These are phyloP conservation scores for Cyrtodaria siliqua DNA, from an alignment of 2,888 invertebrate genomes.

Conservation along the genomic window DNA sequence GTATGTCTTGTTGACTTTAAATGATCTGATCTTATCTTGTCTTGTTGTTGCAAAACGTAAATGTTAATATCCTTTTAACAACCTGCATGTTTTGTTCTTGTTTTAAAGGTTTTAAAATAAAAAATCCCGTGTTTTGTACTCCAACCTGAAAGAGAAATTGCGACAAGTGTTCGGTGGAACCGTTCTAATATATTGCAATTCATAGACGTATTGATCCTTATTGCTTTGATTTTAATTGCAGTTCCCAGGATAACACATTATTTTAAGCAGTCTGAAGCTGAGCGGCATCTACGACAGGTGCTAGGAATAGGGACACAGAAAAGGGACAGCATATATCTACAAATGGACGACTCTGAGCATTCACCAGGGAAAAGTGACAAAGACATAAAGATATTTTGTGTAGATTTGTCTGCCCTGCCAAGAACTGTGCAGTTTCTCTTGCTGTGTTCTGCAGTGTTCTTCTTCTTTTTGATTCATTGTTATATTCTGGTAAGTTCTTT, in stretches of 20 bases:
- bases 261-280: slow-evolving; percentile 22
- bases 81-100: too few species aligned
- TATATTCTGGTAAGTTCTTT: slow-evolving; percentile 90
- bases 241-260: slow-evolving; percentile 10
- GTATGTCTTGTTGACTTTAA: too few species aligned
- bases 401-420: slow-evolving; percentile 90
- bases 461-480: slow-evolving; percentile 96
- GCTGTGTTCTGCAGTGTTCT: slow-evolving; percentile 93
- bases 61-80: too few species aligned
- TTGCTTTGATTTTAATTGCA: too few species aligned
- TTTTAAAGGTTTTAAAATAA: too few species aligned
- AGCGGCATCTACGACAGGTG: slow-evolving; percentile 38
- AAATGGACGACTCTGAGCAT: slow-evolving; percentile 6
- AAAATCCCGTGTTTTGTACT: too few species aligned
- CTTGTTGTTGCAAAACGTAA: too few species aligned
- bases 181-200: too few species aligned
- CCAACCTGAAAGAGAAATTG: too few species aligned
- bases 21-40: too few species aligned
- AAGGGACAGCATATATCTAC: slow-evolving; percentile 15
- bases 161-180: too few species aligned
- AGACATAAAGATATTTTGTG: slow-evolving; percentile 89
- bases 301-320: slow-evolving; percentile 31
- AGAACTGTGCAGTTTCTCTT: slow-evolving; percentile 91
- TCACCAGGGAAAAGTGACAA: slow-evolving; percentile 21
- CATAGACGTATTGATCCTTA: too few species aligned